These are phyloP conservation scores for Cryptocheilus praepositus DNA, from an alignment of 2,888 invertebrate species.

Conservation along the genomic window DNA sequence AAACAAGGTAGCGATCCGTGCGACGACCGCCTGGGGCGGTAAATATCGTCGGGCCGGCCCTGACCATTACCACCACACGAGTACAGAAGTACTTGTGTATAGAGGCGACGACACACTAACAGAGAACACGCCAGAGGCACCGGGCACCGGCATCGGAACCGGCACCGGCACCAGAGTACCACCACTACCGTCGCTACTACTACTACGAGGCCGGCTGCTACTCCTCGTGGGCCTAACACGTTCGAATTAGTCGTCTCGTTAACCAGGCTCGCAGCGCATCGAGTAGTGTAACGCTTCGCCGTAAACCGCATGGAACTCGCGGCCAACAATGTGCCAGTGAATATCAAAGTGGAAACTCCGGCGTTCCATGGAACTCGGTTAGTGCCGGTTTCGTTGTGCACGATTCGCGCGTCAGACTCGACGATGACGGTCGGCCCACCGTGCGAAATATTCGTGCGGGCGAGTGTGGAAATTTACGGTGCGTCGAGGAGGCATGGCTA, in stretches of 20 bases:
- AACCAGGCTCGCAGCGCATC: conserved; percentile 63
- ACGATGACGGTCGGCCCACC: neutral
- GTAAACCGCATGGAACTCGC: too few species aligned
- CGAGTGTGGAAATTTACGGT: neutral
- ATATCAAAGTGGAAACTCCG: neutral
- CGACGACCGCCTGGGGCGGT: too few species aligned
- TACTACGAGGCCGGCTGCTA: conserved; percentile 35
- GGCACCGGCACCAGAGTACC: neutral
- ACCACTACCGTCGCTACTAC: conserved; percentile 38
- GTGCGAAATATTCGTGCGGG: neutral
- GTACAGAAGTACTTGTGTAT: too few species aligned
- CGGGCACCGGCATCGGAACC: neutral
- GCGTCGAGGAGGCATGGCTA: neutral
- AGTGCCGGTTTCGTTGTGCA: neutral
- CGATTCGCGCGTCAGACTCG: neutral
- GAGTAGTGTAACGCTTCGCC: conserved; percentile 36
- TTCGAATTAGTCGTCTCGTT: conserved; percentile 72
- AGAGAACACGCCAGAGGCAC: neutral
- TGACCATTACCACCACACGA: conserved; percentile 9
- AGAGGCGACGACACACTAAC: too few species aligned
- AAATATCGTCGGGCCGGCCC: neutral
- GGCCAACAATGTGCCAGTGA: too few species aligned
- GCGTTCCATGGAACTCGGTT: neutral
- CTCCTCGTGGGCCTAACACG: conserved; percentile 58
- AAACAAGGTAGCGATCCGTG: too few species aligned